Percentiles rank a stretch among this genome's conserved stretches.
Conservation (phyloP, 2,888 invertebrate genomes). For the Cataglyphis altisquamis region DNA sequence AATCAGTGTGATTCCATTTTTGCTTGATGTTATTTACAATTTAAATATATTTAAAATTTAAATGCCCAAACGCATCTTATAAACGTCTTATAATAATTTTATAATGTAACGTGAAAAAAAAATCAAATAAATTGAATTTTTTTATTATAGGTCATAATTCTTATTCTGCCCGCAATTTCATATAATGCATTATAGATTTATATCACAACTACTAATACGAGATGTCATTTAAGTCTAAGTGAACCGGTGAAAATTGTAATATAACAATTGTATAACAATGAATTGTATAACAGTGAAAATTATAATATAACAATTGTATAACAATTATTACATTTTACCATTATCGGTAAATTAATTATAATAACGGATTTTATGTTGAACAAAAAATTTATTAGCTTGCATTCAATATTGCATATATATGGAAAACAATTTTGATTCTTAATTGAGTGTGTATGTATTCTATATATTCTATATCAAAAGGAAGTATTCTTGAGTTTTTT, state of each 20-base stretch:
- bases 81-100: neutral
- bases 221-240: neutral
- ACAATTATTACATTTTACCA: neutral
- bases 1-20: neutral
- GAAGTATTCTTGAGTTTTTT: neutral
- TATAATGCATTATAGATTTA: slow-evolving; percentile 1
- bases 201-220: neutral
- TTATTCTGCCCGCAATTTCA: neutral
- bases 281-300: neutral
- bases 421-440: neutral
- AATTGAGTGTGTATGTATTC: neutral
- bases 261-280: neutral
- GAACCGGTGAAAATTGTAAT: neutral
- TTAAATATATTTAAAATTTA: neutral
- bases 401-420: neutral
- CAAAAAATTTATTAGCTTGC: neutral
- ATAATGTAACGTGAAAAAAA: neutral
- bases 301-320: too few relatives aligned
- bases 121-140: neutral
- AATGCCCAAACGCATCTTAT: neutral
- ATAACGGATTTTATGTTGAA: neutral
- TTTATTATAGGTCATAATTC: neutral
- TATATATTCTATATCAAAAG: neutral
- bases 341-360: slow-evolving; percentile 1
- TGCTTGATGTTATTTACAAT: neutral